phyloP scores from a whole-genome alignment of 2,797 vertebrate species.

The Emydoidea blandingii region DNA sequence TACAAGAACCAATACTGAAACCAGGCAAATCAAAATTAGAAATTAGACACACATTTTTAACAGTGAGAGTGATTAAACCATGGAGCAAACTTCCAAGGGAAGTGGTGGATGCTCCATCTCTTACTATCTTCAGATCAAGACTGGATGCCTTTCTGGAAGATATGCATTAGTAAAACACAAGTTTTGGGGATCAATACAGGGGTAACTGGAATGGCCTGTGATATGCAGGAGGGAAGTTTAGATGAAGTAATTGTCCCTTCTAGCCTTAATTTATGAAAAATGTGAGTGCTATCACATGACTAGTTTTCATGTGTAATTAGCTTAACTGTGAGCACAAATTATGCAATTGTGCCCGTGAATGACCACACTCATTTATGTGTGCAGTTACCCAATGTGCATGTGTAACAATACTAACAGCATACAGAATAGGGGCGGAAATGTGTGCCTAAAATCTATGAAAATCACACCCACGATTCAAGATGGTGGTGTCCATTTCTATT shows the following conservation, averaged over 20 bases:
- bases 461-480: rapidly evolving
- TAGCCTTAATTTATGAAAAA: neutral
- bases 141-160: rapidly evolving
- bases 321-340: neutral
- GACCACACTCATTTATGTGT: neutral
- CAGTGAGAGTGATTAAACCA: neutral
- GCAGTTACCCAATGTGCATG: rapidly evolving
- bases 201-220: neutral
- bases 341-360: neutral
- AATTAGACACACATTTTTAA: neutral
- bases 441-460: neutral
- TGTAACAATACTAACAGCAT: neutral
- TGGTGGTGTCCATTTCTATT: neutral
- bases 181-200: neutral
- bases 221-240: neutral
- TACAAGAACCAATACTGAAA: neutral
- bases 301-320: rapidly evolving
- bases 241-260: neutral
- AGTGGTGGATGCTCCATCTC: neutral
- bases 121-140: neutral
- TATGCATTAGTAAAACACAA: neutral
- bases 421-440: rapidly evolving
- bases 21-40: neutral
- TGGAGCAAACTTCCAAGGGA: neutral
- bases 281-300: rapidly evolving